Percentiles rank a stretch among this genome's conserved stretches.
Evolutionary conservation across 2,113 vertebrate species (phyloP).

Genomic region (Dasyurus viverrinus): DNA sequence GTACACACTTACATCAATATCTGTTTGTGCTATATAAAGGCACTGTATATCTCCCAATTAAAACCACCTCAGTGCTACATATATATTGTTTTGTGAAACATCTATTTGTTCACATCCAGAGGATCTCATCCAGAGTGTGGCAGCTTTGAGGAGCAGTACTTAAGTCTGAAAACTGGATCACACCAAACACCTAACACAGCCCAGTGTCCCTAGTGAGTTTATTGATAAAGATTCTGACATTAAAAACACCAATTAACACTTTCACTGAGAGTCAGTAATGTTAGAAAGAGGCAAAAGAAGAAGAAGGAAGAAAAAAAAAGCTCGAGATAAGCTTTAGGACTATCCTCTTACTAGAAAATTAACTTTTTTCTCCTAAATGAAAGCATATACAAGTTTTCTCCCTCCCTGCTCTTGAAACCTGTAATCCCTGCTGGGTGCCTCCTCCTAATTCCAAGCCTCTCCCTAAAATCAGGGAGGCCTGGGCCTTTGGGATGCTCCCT

Average conservation of each 20-base stretch:
- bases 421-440: conserved; percentile 46
- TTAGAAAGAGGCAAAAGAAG: conserved; percentile 45
- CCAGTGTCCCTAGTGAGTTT: background rate
- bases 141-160: background rate
- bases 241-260: conserved; percentile 35
- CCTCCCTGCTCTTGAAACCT: conserved; percentile 55
- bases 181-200: background rate
- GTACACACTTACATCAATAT: background rate
- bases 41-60: background rate
- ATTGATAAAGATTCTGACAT: conserved; percentile 7
- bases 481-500: conserved; percentile 60
- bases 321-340: conserved; percentile 8
- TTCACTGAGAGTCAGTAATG: conserved; percentile 27
- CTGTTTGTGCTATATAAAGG: background rate
- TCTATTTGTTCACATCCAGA: background rate
- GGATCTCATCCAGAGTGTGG: background rate
- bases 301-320: conserved; percentile 1
- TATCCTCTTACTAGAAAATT: conserved; percentile 22
- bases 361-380: conserved; percentile 55
- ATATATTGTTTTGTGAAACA: background rate
- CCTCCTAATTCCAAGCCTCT: conserved; percentile 69
- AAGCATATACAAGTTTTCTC: conserved; percentile 57
- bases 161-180: background rate
- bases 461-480: conserved; percentile 78
- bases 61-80: background rate